Conservation (phyloP, 1,140 invertebrate species). For the Bilobella aurantiaca region DNA sequence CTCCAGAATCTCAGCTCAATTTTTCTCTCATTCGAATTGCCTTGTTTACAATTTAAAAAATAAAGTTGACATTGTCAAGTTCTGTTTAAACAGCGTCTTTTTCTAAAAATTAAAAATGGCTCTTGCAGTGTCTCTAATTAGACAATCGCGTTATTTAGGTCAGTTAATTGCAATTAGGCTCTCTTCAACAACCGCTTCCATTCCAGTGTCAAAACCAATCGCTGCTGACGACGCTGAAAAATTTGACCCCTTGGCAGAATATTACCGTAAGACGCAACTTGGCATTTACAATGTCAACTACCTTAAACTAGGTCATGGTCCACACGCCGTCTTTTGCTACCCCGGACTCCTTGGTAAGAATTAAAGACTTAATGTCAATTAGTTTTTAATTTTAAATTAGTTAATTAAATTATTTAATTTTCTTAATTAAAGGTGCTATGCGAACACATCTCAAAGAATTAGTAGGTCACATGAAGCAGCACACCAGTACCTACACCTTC, state of each 20-base stretch:
- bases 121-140: too few relatives aligned
- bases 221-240: too few relatives aligned
- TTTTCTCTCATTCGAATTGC: constrained; percentile 57
- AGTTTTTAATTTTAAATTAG: not conserved
- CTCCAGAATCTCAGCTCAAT: constrained; percentile 66
- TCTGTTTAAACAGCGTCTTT: too few relatives aligned
- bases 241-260: not conserved
- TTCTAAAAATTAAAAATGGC: not conserved
- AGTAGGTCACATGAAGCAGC: constrained; percentile 38
- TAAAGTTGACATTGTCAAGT: too few relatives aligned
- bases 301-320: constrained; percentile 26
- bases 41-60: too few relatives aligned
- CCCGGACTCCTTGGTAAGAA: constrained; percentile 27
- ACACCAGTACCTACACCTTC: constrained; percentile 38
- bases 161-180: too few relatives aligned
- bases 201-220: too few relatives aligned
- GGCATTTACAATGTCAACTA: constrained; percentile 20
- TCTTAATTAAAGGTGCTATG: constrained; percentile 35
- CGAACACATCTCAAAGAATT: constrained; percentile 40
- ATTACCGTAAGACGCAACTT: constrained; percentile 6
- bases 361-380: not conserved
- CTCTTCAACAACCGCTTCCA: too few relatives aligned
- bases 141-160: too few relatives aligned
- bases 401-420: not conserved
- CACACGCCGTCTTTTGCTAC: constrained; percentile 25